Percentiles rank a stretch among this genome's conserved stretches.
These are phyloP conservation scores for Cyclargus thomasi DNA, from an alignment of 1,140 invertebrate species.

Conservation along the genomic window DNA sequence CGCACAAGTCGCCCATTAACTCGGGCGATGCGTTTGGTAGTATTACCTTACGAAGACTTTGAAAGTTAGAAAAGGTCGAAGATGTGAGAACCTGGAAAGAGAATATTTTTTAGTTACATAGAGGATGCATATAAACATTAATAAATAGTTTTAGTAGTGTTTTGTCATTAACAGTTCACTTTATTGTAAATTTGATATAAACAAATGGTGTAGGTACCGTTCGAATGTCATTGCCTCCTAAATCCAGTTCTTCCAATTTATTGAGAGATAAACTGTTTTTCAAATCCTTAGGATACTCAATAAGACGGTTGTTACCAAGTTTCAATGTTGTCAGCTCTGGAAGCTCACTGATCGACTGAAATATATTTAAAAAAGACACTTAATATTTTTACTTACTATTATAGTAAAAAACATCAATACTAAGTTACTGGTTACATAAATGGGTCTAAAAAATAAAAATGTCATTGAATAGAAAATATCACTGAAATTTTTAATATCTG, in stretches of 20 bases:
- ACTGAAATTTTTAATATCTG: too few species aligned
- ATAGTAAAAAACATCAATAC: too few species aligned
- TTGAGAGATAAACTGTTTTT: slow-evolving; percentile 56
- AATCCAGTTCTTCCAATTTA: slow-evolving; percentile 60
- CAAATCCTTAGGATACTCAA: slow-evolving; percentile 60
- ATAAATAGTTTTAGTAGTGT: not conserved
- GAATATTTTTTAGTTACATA: slow-evolving; percentile 18
- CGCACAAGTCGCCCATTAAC: slow-evolving; percentile 45
- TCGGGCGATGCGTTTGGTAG: slow-evolving; percentile 41
- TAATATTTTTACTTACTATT: not conserved
- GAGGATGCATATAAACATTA: too few species aligned
- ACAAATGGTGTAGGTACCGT: slow-evolving; percentile 37
- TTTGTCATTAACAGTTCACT: too few species aligned
- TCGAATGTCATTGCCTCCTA: slow-evolving; percentile 66
- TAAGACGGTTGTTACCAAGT: slow-evolving; percentile 61
- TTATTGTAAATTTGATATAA: too few species aligned
- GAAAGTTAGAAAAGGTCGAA: slow-evolving; percentile 48
- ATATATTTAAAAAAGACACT: slow-evolving; percentile 23
- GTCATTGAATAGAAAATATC: too few species aligned
- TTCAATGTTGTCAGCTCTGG: slow-evolving; percentile 57
- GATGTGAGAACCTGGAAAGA: slow-evolving; percentile 47
- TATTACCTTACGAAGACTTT: slow-evolving; percentile 43
- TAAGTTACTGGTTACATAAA: too few species aligned
- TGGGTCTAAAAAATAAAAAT: too few species aligned
- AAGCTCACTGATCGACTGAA: slow-evolving; percentile 67